Conservation (phyloP, 2,888 invertebrate genomes). For the Acrobasis repandana region DNA sequence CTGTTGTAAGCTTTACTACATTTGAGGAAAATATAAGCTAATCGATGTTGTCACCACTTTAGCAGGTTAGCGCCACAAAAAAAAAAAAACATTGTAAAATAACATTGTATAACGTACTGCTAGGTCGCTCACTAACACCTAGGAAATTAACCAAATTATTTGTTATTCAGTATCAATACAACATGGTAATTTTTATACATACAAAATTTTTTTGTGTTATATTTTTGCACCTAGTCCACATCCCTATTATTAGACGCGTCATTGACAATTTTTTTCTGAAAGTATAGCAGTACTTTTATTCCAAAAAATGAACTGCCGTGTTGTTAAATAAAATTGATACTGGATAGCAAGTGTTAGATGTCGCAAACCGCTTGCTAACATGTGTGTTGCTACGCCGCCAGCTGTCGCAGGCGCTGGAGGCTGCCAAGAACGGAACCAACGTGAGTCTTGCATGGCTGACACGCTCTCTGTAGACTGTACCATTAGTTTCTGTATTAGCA, state of each 20-base stretch:
- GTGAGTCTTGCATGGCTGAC: conserved; percentile 76
- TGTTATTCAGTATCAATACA: conserved; percentile 26
- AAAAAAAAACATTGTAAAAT: conserved; percentile 32
- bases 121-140: conserved; percentile 34
- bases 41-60: conserved; percentile 38
- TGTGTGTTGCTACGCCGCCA: conserved; percentile 74
- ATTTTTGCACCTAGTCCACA: no score
- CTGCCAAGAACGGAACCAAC: conserved; percentile 86
- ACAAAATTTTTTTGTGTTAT: background rate
- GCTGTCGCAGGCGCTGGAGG: conserved; percentile 87
- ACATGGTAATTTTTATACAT: no score
- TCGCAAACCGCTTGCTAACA: conserved; percentile 64
- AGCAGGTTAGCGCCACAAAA: conserved; percentile 26
- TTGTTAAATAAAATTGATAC: conserved; percentile 10
- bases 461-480: conserved; percentile 32
- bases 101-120: conserved; percentile 28
- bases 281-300: no score
- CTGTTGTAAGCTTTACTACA: conserved; percentile 9
- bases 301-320: background rate
- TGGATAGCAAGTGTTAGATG: conserved; percentile 21
- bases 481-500: conserved; percentile 24
- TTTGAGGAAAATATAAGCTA: conserved; percentile 29
- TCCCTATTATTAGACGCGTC: no score
- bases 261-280: no score
- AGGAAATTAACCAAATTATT: conserved; percentile 21